phyloP scores from a whole-genome alignment of 92 coral and sea anemone genomes.

The Nematostella vectensis region DNA sequence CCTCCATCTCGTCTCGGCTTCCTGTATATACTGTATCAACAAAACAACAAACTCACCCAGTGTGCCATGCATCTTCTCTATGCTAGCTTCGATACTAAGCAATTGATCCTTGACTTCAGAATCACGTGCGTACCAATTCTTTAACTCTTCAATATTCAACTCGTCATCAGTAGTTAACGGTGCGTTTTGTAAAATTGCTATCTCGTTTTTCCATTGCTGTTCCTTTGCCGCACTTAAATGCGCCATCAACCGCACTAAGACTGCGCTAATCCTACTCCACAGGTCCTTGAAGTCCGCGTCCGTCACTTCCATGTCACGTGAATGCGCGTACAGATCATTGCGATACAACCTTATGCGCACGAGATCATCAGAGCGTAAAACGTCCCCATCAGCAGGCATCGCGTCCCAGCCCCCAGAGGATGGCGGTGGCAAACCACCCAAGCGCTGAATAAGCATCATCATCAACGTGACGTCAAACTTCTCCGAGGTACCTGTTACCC shows the following conservation, averaged over 20 bases:
- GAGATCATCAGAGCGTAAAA: constrained; percentile 24
- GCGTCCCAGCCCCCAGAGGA: constrained; percentile 22
- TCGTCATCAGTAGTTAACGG: constrained; percentile 31
- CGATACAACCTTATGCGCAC: constrained; percentile 29
- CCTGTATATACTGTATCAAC: not conserved
- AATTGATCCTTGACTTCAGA: constrained; percentile 20
- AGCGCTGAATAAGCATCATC: constrained; percentile 7
- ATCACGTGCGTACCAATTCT: constrained; percentile 38
- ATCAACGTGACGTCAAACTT: constrained; percentile 33
- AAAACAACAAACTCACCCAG: not conserved
- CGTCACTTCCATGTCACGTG: constrained; percentile 25
- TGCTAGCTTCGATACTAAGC: constrained; percentile 2
- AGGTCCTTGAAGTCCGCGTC: constrained; percentile 16
- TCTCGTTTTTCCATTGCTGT: constrained; percentile 23
- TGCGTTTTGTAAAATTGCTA: constrained; percentile 7
- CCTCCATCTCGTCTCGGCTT: not conserved
- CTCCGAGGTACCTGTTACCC: constrained; percentile 18
- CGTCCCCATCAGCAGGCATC: constrained; percentile 18
- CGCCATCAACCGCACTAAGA: constrained; percentile 37
- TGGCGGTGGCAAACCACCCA: constrained; percentile 25
- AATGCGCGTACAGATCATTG: constrained; percentile 37
- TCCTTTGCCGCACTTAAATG: constrained; percentile 6
- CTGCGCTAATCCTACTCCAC: constrained; percentile 31
- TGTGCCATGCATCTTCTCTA: too few relatives aligned
- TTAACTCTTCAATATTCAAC: constrained; percentile 21